Evolutionary conservation across 2,113 vertebrate genomes (phyloP).

Genomic region (Centrocercus urophasianus): DNA sequence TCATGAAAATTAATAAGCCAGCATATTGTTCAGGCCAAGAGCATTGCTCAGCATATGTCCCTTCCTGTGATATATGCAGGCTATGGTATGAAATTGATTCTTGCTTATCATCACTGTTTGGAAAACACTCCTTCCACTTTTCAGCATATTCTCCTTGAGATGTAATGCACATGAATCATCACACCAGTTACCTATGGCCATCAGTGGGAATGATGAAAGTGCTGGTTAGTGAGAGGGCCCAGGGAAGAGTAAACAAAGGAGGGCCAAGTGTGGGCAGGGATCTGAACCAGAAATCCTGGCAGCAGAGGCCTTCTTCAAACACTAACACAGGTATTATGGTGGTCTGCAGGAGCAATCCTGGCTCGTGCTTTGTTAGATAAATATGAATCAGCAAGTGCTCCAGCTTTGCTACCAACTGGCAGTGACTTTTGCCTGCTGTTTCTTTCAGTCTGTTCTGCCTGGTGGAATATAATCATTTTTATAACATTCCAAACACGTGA

Average conservation of each 20-base stretch:
- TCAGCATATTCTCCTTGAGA: neutral
- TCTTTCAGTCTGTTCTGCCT: neutral
- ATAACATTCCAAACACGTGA: neutral
- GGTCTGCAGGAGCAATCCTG: neutral
- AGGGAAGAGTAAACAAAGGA: neutral
- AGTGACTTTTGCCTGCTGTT: slow-evolving; percentile 21
- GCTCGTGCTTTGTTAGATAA: neutral
- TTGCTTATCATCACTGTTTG: neutral
- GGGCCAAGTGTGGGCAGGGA: neutral
- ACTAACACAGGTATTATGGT: fast-evolving
- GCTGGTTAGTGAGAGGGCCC: neutral
- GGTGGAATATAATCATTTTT: neutral
- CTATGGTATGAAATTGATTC: neutral
- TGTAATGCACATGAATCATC: neutral
- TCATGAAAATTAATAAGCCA: slow-evolving; percentile 17
- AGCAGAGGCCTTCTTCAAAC: neutral
- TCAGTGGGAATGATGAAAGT: neutral
- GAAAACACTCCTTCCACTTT: neutral
- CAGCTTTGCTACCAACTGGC: slow-evolving; percentile 4
- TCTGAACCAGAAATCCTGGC: neutral
- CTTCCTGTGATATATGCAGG: neutral
- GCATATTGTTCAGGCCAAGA: neutral
- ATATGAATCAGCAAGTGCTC: neutral
- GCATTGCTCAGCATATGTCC: neutral
- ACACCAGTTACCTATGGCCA: neutral